phyloP scores from a whole-genome alignment of 2,113 vertebrate species.

The Leptodactylus fuscus region DNA sequence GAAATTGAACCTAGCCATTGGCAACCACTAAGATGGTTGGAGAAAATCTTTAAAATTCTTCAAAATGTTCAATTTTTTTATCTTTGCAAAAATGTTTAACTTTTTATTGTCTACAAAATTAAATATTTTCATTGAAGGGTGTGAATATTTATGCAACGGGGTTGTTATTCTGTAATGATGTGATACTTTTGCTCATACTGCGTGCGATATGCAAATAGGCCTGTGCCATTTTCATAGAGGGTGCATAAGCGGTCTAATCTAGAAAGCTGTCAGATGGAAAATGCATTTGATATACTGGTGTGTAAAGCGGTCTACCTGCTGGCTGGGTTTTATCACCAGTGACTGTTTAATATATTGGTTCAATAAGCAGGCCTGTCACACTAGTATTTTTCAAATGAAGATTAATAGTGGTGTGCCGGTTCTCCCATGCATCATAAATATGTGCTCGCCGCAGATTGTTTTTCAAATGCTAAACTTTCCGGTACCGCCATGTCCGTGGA shows the following conservation, averaged over 20 bases:
- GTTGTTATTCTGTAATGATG: too few species aligned
- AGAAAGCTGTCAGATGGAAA: slow-evolving; percentile 27
- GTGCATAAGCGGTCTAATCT: not conserved
- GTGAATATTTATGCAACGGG: too few species aligned
- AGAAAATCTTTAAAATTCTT: too few species aligned
- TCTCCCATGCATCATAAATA: slow-evolving; percentile 33
- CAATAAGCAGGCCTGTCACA: slow-evolving; percentile 49
- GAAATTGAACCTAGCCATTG: too few species aligned
- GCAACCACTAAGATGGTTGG: too few species aligned
- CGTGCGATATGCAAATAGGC: not conserved
- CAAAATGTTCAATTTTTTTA: too few species aligned
- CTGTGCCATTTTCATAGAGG: not conserved
- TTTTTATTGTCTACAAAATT: too few species aligned
- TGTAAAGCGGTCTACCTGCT: slow-evolving; percentile 45
- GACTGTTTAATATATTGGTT: slow-evolving; percentile 54
- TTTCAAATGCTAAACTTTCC: slow-evolving; percentile 29
- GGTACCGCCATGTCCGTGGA: not conserved
- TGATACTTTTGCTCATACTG: not conserved
- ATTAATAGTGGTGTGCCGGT: slow-evolving; percentile 27
- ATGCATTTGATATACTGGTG: slow-evolving; percentile 40
- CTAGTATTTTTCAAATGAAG: slow-evolving; percentile 50
- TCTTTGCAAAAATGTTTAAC: too few species aligned
- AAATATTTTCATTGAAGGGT: not conserved
- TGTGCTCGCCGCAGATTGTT: not conserved
- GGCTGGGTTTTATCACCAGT: slow-evolving; percentile 39